phyloP scores from a whole-genome alignment of 2,113 vertebrate genomes.

The Colossoma macropomum region DNA sequence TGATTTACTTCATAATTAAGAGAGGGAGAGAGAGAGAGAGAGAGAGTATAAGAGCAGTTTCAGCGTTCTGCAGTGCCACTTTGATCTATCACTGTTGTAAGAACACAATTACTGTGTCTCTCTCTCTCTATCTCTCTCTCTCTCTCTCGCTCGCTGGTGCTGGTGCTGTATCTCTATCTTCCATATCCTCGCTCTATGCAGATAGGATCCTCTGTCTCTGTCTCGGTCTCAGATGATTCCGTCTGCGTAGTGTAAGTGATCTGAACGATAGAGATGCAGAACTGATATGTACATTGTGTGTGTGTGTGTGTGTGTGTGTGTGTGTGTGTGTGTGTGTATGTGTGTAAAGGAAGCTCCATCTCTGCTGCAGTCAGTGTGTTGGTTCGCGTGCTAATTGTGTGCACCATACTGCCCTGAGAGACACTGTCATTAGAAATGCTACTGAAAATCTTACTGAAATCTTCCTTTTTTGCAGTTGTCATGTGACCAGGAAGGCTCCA shows the following conservation, averaged over 20 bases:
- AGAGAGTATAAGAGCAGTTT: conserved; percentile 20
- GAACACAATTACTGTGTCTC: conserved; percentile 1
- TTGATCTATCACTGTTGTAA: conserved; percentile 42
- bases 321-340: not conserved
- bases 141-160: not conserved
- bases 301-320: not conserved
- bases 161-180: not conserved
- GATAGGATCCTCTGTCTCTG: not conserved
- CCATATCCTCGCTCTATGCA: not conserved
- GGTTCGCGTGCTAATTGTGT: not conserved
- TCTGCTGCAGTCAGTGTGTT: not conserved
- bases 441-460: not conserved
- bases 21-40: conserved; percentile 22
- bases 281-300: not conserved
- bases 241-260: not conserved
- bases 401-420: no score
- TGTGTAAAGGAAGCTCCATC: not conserved
- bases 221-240: not conserved
- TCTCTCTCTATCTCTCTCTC: conserved; percentile 5
- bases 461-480: not conserved
- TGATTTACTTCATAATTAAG: conserved; percentile 62
- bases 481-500: not conserved
- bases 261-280: not conserved
- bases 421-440: no score
- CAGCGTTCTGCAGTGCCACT: conserved; percentile 31